Evolutionary conservation across 2,113 vertebrate genomes (phyloP), one percentile per base, ranked within the genome.

Genomic region (Eulemur macaco): DNA sequence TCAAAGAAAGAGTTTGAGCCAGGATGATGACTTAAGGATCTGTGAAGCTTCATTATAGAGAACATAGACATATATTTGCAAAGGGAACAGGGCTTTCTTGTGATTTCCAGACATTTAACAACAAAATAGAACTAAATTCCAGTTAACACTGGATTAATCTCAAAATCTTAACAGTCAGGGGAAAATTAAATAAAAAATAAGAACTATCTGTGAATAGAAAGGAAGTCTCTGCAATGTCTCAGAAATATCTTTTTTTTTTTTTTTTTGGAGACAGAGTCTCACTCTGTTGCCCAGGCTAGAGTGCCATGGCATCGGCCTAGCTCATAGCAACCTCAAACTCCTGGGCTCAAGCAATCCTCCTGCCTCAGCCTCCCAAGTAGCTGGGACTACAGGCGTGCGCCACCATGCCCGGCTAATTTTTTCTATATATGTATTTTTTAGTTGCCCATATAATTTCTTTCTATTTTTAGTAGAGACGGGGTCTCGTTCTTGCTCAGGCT

Each of bases 71-170:
- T 47, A 74, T 1, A 71, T 63, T 93, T 86, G 80, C 21, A 96
- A 91, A 82, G n/a, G 34, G 47, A 90, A 85, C 11, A n/a, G 60
- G 60, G n/a, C 37, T 97, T 96, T 93, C 52, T 76, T 71, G 45
- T 86, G 20, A 82, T 88, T 95, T 95, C 52, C 31, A 96, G n/a
- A 78, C 27, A 91, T 45, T 68, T 93, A 76, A 69, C 54, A 85
- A 69, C n/a, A 84, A 83, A 89, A 89, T 25, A 81, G 34, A 89
- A 52, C 18, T 68, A 91, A 89, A 80, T 74, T 23, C 31, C 78
- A 94, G 3, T 39, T 45, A 66, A 80, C 3, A 20, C 37, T 56
- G 23, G 15, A 94, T 68, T 89, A 25, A 68, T 77, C 52, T 93
- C 52, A 84, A 69, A 37, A 88, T 74, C 34, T 89, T 83, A 96